These are phyloP conservation scores for Asteroscopus sphinx DNA, from an alignment of 2,888 invertebrate genomes.

Conservation along the genomic window DNA sequence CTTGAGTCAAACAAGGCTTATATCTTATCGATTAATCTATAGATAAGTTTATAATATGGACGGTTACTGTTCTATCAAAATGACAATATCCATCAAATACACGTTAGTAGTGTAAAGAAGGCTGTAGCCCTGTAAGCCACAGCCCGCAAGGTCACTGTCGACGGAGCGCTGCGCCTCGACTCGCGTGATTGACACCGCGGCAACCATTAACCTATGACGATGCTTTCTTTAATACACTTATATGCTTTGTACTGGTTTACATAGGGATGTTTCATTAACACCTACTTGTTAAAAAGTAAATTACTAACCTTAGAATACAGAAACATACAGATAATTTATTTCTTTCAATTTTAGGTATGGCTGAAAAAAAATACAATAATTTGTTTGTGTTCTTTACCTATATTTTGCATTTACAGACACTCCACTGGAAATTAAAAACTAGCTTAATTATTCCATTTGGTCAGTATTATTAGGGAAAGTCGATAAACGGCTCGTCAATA, in stretches of 20 bases:
- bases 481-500: background rate
- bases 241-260: constrained; percentile 39
- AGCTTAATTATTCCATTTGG: too few relatives aligned
- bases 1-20: constrained; percentile 16
- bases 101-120: constrained; percentile 59
- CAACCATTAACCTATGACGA: constrained; percentile 63
- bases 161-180: constrained; percentile 49
- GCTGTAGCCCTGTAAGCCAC: constrained; percentile 42
- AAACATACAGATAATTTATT: constrained; percentile 12
- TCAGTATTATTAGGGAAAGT: background rate
- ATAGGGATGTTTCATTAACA: constrained; percentile 33
- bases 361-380: too few relatives aligned
- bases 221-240: constrained; percentile 60
- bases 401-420: too few relatives aligned
- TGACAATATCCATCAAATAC: constrained; percentile 54
- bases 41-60: constrained; percentile 39
- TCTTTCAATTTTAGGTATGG: too few relatives aligned
- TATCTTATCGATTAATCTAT: constrained; percentile 48
- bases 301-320: background rate
- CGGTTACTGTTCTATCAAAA: constrained; percentile 25
- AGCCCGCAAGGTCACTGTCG: constrained; percentile 76
- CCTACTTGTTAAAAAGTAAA: constrained; percentile 16
- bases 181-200: constrained; percentile 70
- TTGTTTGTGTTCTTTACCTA: too few relatives aligned
- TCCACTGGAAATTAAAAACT: too few relatives aligned